phyloP scores from a whole-genome alignment of 2,888 invertebrate genomes.

The Rhingia rostrata region DNA sequence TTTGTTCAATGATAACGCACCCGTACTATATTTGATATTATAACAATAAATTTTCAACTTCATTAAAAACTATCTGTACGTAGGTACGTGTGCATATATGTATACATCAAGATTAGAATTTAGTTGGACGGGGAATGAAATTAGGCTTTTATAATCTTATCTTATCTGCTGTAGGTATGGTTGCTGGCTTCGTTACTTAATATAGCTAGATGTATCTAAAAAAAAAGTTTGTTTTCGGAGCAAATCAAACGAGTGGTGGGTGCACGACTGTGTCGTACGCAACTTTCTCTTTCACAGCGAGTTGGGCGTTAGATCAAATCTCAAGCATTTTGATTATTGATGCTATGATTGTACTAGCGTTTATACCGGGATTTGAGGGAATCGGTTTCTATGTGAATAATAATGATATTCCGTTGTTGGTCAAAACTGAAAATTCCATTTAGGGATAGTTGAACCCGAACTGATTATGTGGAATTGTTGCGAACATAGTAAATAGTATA shows the following conservation, averaged over 20 bases:
- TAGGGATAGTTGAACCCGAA: no score
- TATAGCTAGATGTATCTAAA: slow-evolving; percentile 18
- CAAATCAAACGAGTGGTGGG: neutral
- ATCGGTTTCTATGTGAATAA: no score
- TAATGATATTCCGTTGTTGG: no score
- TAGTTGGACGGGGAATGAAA: slow-evolving; percentile 57
- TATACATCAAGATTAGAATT: slow-evolving; percentile 64
- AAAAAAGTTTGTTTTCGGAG: slow-evolving; percentile 29
- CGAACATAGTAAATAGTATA: no score
- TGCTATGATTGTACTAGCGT: no score
- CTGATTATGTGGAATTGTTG: no score
- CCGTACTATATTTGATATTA: slow-evolving; percentile 36
- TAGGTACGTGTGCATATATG: slow-evolving; percentile 42
- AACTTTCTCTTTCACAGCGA: no score
- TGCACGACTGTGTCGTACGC: no score
- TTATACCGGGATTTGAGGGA: no score
- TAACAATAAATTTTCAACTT: slow-evolving; percentile 48
- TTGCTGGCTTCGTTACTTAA: slow-evolving; percentile 34
- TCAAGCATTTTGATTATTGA: no score
- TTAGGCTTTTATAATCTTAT: slow-evolving; percentile 68
- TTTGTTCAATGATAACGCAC: slow-evolving; percentile 53
- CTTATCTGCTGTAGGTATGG: slow-evolving; percentile 47
- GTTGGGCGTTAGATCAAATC: no score
- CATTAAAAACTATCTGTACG: slow-evolving; percentile 38
- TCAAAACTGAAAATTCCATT: no score